Conservation (phyloP, 2,888 invertebrate species). For the Scelioninae gen. 2 region DNA sequence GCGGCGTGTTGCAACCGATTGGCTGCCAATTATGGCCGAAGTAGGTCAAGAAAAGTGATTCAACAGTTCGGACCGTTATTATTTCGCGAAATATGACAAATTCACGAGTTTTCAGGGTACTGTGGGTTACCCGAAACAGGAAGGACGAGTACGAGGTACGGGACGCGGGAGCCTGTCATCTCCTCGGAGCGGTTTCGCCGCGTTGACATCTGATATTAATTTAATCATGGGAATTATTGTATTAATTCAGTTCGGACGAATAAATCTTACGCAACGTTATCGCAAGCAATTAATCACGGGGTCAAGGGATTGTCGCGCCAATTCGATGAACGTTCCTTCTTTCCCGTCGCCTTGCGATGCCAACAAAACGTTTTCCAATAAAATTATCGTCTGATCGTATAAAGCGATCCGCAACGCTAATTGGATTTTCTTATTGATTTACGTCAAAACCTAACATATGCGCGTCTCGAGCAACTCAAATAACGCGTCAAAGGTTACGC, state of each 20-base stretch:
- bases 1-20: conserved; percentile 52
- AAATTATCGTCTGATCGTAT: conserved; percentile 22
- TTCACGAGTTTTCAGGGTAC: conserved; percentile 21
- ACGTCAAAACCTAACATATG: conserved; percentile 25
- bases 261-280: conserved; percentile 35
- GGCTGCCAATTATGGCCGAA: conserved; percentile 55
- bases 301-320: conserved; percentile 17
- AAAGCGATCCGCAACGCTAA: conserved; percentile 26
- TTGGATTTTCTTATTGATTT: conserved; percentile 39
- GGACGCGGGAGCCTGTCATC: too few species aligned
- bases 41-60: conserved; percentile 58
- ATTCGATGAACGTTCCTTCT: conserved; percentile 48
- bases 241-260: conserved; percentile 22
- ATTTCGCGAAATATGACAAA: conserved; percentile 42
- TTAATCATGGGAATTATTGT: conserved; percentile 29
- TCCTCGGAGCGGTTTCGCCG: too few species aligned
- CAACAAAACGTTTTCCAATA: conserved; percentile 49
- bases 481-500: neutral
- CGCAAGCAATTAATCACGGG: conserved; percentile 34
- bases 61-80: conserved; percentile 46
- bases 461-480: conserved; percentile 13
- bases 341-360: conserved; percentile 31
- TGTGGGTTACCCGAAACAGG: too few species aligned
- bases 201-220: conserved; percentile 16
- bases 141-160: too few species aligned